phyloP scores from a whole-genome alignment of 2,797 vertebrate genomes.

The Heteromormyrus szaboi region DNA sequence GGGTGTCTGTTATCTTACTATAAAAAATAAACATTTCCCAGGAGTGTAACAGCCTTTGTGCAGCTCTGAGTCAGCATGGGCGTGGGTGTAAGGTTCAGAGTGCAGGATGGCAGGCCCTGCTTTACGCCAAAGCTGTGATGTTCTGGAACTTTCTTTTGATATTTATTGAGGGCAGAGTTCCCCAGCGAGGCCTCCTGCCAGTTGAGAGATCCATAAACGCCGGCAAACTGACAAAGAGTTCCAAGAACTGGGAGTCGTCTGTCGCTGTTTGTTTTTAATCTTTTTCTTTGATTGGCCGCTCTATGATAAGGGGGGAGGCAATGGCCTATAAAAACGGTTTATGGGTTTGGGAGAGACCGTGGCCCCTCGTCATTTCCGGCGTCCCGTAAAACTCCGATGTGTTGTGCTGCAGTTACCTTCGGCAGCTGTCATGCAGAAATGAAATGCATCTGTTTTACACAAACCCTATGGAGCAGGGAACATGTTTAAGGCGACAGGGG shows the following conservation, averaged over 20 bases:
- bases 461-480: neutral
- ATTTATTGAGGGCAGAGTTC: neutral
- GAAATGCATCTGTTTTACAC: neutral
- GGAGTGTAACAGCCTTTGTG: conserved; percentile 22
- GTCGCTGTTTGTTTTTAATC: conserved; percentile 4
- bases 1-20: neutral
- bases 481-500: neutral
- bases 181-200: neutral
- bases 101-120: neutral
- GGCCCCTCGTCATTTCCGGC: neutral
- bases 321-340: conserved; percentile 18
- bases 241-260: neutral
- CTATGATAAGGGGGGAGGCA: conserved; percentile 22
- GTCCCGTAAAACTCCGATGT: neutral
- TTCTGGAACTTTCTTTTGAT: conserved; percentile 4
- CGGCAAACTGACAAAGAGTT: neutral
- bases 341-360: conserved; percentile 27
- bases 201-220: conserved; percentile 18
- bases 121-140: neutral
- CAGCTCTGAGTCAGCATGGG: neutral
- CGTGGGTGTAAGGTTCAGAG: neutral
- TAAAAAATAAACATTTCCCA: neutral
- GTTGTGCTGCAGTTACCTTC: neutral
- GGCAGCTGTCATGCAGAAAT: neutral
- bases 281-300: conserved; percentile 4